Evolutionary conservation across 2,797 vertebrate genomes (phyloP).

Genomic region (Percopsis omiscomaycus): DNA sequence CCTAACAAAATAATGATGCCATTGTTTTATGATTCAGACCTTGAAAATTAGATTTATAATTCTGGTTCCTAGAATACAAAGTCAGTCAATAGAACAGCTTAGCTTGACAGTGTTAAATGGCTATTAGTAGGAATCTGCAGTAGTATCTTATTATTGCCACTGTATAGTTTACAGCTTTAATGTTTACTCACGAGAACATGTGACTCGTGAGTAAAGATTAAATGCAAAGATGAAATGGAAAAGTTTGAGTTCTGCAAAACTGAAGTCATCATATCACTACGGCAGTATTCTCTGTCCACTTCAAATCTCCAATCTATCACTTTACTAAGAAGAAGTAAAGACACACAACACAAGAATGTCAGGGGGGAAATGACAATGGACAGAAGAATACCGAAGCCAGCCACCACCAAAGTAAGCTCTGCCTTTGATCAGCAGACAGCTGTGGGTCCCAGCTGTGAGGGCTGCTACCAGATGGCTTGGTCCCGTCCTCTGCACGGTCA

Average conservation of each 20-base stretch:
- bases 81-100: not conserved
- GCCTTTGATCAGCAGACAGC: constrained; percentile 45
- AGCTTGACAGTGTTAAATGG: not conserved
- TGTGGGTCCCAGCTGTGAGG: constrained; percentile 68
- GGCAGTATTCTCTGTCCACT: constrained; percentile 5
- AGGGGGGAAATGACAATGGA: constrained; percentile 3
- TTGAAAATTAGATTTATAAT: not conserved
- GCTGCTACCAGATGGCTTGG: constrained; percentile 64
- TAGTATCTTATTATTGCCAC: not conserved
- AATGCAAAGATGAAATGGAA: constrained; percentile 15
- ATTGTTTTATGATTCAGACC: not conserved
- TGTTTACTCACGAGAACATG: not conserved
- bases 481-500: constrained; percentile 58
- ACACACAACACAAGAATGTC: constrained; percentile 4
- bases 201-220: constrained; percentile 1
- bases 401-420: constrained; percentile 34
- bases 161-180: not conserved
- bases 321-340: constrained; percentile 11
- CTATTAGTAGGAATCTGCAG: not conserved
- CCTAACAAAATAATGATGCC: not conserved
- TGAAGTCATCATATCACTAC: constrained; percentile 2
- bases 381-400: constrained; percentile 13
- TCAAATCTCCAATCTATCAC: not conserved
- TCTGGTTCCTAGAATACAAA: not conserved
- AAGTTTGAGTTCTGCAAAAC: not conserved